Evolutionary conservation across 2,888 invertebrate genomes (phyloP).

Genomic region (Synanthedon formicaeformis): DNA sequence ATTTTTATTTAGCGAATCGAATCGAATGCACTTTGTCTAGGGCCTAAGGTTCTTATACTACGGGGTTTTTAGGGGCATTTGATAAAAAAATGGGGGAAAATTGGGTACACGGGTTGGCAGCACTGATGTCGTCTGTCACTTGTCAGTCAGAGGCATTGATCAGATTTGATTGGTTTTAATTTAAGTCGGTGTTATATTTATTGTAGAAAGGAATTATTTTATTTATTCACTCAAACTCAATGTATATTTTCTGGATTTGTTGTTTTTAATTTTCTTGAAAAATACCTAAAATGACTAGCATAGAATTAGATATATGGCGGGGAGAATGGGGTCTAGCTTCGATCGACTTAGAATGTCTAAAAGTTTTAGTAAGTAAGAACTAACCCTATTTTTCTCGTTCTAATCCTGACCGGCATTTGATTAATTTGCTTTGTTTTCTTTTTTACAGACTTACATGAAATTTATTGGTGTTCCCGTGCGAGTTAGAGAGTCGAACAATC

Average conservation of each 20-base stretch:
- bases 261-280: constrained; percentile 8
- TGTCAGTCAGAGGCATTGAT: too few species aligned
- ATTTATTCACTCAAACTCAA: background rate
- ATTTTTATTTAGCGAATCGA: too few species aligned
- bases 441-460: constrained; percentile 73
- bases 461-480: constrained; percentile 82
- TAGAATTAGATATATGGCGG: constrained; percentile 82
- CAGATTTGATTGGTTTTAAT: too few species aligned
- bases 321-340: constrained; percentile 91
- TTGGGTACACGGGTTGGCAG: too few species aligned
- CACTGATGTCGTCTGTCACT: too few species aligned
- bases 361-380: constrained; percentile 77
- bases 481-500: constrained; percentile 76
- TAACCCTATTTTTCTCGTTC: constrained; percentile 1
- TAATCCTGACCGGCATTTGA: constrained; percentile 22
- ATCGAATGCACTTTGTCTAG: too few species aligned
- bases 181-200: too few species aligned
- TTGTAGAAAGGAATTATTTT: too few species aligned
- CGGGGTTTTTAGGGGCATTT: too few species aligned
- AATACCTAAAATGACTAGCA: constrained; percentile 40
- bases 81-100: too few species aligned
- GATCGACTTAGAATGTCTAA: constrained; percentile 84
- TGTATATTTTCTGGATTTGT: constrained; percentile 3
- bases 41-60: too few species aligned
- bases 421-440: constrained; percentile 10